Conservation (phyloP, 2,888 invertebrate species). For the Geotrupes spiniger region DNA sequence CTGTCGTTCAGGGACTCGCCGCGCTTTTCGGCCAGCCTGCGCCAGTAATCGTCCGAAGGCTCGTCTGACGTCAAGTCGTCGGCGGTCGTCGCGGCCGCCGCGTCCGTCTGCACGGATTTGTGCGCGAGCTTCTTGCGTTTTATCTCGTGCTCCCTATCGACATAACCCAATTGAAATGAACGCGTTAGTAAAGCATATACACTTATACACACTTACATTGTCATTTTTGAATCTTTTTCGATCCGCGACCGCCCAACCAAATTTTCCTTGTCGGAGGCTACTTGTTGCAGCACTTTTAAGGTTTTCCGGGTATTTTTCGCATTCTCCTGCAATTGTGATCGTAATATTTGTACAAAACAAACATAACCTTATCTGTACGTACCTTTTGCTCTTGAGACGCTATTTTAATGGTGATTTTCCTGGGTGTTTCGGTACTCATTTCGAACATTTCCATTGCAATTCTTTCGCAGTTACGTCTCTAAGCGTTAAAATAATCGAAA, state of each 20-base stretch:
- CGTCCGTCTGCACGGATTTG: constrained; percentile 62
- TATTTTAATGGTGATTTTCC: constrained; percentile 38
- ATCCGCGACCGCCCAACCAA: constrained; percentile 61
- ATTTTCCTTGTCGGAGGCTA: constrained; percentile 73
- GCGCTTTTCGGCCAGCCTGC: constrained; percentile 71
- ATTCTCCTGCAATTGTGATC: constrained; percentile 51
- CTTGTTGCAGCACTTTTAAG: constrained; percentile 70
- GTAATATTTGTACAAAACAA: constrained; percentile 6
- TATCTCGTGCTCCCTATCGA: constrained; percentile 41
- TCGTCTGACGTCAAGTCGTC: constrained; percentile 68
- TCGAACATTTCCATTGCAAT: constrained; percentile 10
- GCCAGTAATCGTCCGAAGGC: constrained; percentile 75
- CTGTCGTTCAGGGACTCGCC: constrained; percentile 69
- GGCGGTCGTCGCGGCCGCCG: constrained; percentile 57
- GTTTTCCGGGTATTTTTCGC: constrained; percentile 62
- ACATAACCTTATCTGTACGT: constrained; percentile 19
- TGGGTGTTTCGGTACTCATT: constrained; percentile 41
- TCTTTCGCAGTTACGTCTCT: too few relatives aligned
- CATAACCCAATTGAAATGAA: background rate
- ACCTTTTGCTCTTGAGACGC: constrained; percentile 42
- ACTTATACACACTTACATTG: constrained; percentile 19
- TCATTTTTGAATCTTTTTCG: constrained; percentile 39
- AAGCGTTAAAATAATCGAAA: too few relatives aligned
- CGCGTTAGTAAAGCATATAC: background rate
- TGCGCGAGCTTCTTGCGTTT: constrained; percentile 54